Evolutionary conservation across 2,113 vertebrate species (phyloP).

Genomic region (Proteles cristata): DNA sequence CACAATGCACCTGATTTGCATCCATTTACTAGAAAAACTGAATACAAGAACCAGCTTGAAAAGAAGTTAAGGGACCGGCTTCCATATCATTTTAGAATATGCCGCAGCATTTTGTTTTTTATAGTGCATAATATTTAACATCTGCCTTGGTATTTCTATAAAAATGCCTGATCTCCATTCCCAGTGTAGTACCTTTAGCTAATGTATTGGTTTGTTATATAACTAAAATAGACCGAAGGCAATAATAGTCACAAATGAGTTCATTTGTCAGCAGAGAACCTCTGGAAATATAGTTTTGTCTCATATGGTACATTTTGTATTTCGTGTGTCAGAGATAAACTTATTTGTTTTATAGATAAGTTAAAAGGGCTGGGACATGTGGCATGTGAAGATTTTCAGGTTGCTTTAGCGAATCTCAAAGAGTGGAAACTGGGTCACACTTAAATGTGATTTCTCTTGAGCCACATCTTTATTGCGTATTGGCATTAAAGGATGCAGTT

Average conservation of each 20-base stretch:
- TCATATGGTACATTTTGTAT: slow-evolving; percentile 75
- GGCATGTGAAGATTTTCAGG: slow-evolving; percentile 83
- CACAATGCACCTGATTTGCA: slow-evolving; percentile 90
- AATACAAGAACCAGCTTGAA: slow-evolving; percentile 86
- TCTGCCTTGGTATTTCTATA: slow-evolving; percentile 54
- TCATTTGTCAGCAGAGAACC: slow-evolving; percentile 79
- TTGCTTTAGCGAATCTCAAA: slow-evolving; percentile 79
- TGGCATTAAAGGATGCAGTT: slow-evolving; percentile 65
- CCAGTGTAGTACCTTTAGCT: slow-evolving; percentile 59
- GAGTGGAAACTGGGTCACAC: slow-evolving; percentile 81
- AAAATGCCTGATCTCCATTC: slow-evolving; percentile 63
- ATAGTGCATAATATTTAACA: slow-evolving; percentile 45
- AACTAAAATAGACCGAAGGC: slow-evolving; percentile 18
- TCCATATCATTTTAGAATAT: slow-evolving; percentile 83
- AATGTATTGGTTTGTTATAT: slow-evolving; percentile 66
- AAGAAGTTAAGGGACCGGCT: slow-evolving; percentile 83
- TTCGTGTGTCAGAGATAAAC: slow-evolving; percentile 77
- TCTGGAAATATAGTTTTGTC: slow-evolving; percentile 73
- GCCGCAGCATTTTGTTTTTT: slow-evolving; percentile 78
- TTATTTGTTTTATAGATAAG: slow-evolving; percentile 80
- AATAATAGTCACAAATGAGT: slow-evolving; percentile 74
- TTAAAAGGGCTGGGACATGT: slow-evolving; percentile 76
- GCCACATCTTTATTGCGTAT: slow-evolving; percentile 72
- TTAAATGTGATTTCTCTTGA: slow-evolving; percentile 81
- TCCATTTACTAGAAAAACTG: slow-evolving; percentile 87